Base-by-base conservation (phyloP, 2,888 invertebrate species). In the Chloroclysta siterata region DNA sequence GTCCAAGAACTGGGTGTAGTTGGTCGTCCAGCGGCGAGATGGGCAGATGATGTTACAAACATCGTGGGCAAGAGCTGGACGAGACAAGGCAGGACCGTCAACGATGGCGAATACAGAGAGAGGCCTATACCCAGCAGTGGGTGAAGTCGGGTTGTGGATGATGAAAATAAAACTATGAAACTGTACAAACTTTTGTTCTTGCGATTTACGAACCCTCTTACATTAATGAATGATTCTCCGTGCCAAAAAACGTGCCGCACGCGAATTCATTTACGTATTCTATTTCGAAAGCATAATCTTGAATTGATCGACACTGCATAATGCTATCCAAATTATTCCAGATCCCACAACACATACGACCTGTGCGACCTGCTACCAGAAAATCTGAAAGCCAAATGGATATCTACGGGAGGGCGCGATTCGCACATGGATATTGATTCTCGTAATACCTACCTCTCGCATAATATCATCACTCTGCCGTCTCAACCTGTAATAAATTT, bases 401-500 rank as follows among this genome's bases (percentile, higher is more conserved):
- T 2, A 75, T 82, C 17, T 86, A 85, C 60, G 85, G 83, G 0
- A 69, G 83, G 58, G 83, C 86, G 0, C 75, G 83, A 68, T 82
- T 80, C 33, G 59, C 87, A 33, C 83, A 85, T 59, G 82, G 83
- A 47, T 85, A 83, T 70, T 84, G 58, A 72, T 50, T 15, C 47
- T 36, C 22, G 1, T 22, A 3, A 22, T 2, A 5, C 10, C n/a
- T 6, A 48, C 48, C 17, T 46, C 17, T 46, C 17, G 17, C 17
- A 46, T 44, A 15, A 46, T 46, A 11, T 3, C 46, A 46, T 46
- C 17, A 44, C 15, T 15, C 15, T 8, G 13, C 8, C 44, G 44
- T 6, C n/a, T 14, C 44, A 44, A 7, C 15, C 15, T 15, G 36
- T 39, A 39, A 39, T 39, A 39, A 39, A 11, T 39, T 0, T 8